Evolutionary conservation across 1,140 invertebrate species (phyloP), one percentile per base, ranked within the genome.

Genomic region (Rhopalosiphum maidis): DNA sequence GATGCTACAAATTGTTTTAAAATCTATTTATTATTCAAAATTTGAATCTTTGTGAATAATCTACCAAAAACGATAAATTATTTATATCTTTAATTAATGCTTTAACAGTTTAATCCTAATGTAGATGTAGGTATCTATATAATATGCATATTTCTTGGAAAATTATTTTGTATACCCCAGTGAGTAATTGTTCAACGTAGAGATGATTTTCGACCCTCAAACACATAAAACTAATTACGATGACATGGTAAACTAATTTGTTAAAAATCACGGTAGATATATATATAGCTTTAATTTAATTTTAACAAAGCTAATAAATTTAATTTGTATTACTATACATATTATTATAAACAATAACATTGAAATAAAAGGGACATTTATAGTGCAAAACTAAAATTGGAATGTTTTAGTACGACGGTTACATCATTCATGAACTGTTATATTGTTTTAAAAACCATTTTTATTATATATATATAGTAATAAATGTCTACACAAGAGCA

Each of bases 221-320:
- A 77, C 15, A 77, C 60, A 77, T n/a, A 77, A 77, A 77, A n/a
- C 60, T 77, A 77, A 77, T 77, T 77, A 77, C 18, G 30, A 77
- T 77, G 60, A 77, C 60, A 77, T n/a, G 15, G 60, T 77, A 77
- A 77, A 77, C 30, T 23, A 77, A 77, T 77, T n/a, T 77, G 60
- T 77, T 77, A 77, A 77, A 77, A 77, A 77, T 77, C 60, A 77
- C 3, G 60, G 30, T 77, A n/a, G 60, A n/a, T 60, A 51, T 30
- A 30, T 68, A 18, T 6, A 77, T 41, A n/a, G 21, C n/a, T 77
- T 18, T 77, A 77, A 77, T 77, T 77, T 77, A 77, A 77, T 77
- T 77, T 77, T 77, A 35, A 77, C 60, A 77, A 77, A 77, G 30
- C 60, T 77, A 77, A 77, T n/a, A 77, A n/a, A 77, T 35, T 77